Percentiles rank a stretch among this genome's conserved stretches.
phyloP scores from a whole-genome alignment of 2,888 invertebrate genomes.

The Harmothoe impar region DNA sequence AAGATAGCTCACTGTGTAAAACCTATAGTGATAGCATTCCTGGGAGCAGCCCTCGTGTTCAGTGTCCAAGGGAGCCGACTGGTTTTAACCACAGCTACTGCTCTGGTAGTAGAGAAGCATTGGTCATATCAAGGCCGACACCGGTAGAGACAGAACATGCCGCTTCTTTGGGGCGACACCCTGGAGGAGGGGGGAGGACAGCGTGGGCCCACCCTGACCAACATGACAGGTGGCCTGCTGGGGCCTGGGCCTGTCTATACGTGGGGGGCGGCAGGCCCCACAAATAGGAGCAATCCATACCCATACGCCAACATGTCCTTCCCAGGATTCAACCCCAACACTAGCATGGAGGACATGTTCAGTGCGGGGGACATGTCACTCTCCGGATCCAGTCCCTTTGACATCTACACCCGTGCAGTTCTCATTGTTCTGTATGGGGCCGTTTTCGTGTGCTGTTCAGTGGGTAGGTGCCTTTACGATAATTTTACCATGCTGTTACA shows the following conservation, averaged over 20 bases:
- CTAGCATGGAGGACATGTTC: neutral
- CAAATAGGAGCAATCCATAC: too few relatives aligned
- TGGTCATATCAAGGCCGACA: too few relatives aligned
- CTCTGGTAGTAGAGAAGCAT: too few relatives aligned
- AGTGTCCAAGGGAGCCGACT: too few relatives aligned
- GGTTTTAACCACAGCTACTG: too few relatives aligned
- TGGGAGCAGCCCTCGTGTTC: too few relatives aligned
- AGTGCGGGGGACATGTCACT: neutral
- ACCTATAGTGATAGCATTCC: too few relatives aligned
- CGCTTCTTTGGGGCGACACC: neutral
- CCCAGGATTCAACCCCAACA: too few relatives aligned
- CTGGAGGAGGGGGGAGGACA: neutral
- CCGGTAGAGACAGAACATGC: too few relatives aligned
- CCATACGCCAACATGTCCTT: too few relatives aligned
- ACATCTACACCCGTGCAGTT: slow-evolving; percentile 38
- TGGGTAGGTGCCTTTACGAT: neutral
- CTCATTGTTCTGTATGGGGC: slow-evolving; percentile 31
- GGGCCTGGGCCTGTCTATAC: neutral
- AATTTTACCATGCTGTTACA: too few relatives aligned
- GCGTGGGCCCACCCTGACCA: neutral
- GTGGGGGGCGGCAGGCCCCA: neutral
- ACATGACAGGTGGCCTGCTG: neutral
- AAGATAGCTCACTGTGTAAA: too few relatives aligned
- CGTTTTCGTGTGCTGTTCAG: neutral
- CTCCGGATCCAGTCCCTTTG: neutral